Evolutionary conservation across 2,113 vertebrate species (phyloP).

Genomic region (Misgurnus mizolepis): DNA sequence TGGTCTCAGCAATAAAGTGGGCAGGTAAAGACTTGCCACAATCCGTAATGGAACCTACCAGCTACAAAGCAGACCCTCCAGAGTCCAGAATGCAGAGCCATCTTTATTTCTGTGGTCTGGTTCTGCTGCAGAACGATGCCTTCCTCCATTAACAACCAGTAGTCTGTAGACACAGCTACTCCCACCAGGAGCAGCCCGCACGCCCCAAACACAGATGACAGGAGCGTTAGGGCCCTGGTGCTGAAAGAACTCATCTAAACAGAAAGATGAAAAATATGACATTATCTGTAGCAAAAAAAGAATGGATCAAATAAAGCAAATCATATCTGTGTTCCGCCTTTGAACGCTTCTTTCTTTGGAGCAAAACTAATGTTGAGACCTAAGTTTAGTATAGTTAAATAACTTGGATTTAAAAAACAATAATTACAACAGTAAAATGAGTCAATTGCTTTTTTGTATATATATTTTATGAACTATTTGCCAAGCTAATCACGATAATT

Average conservation of each 20-base stretch:
- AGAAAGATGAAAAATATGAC: background rate
- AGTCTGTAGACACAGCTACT: constrained; percentile 88
- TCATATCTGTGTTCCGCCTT: no score
- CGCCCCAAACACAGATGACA: constrained; percentile 86
- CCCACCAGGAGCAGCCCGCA: constrained; percentile 86
- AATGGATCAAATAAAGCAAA: background rate
- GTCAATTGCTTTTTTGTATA: background rate
- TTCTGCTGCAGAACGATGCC: constrained; percentile 87
- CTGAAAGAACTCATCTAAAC: constrained; percentile 87
- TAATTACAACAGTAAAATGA: background rate
- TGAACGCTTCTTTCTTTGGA: no score
- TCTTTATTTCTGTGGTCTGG: constrained; percentile 88
- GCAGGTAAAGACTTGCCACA: background rate
- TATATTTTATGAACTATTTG: background rate
- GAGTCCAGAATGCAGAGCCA: constrained; percentile 87
- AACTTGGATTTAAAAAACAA: background rate
- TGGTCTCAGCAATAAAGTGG: constrained; percentile 2
- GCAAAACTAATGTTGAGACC: background rate
- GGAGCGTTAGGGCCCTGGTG: constrained; percentile 84
- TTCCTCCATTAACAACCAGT: constrained; percentile 92
- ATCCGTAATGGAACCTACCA: constrained; percentile 65
- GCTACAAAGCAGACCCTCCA: constrained; percentile 92
- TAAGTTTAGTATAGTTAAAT: background rate
- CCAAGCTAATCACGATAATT: background rate
- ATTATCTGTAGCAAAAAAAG: background rate